These are phyloP conservation scores for Ophiodon elongatus DNA, from an alignment of 2,113 vertebrate species.

Conservation along the genomic window DNA sequence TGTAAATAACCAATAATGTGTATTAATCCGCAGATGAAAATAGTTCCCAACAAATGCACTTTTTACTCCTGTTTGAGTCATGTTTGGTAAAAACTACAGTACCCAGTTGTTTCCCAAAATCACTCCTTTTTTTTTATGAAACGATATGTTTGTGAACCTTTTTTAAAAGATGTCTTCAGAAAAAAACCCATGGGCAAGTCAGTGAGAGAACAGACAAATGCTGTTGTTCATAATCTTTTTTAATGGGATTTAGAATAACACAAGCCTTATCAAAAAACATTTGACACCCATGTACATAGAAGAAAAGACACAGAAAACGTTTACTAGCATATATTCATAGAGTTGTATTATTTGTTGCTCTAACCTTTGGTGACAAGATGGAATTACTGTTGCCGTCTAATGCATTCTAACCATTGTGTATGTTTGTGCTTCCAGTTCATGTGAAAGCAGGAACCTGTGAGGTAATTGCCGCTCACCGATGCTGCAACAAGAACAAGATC, in stretches of 20 bases:
- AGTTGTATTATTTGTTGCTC: not conserved
- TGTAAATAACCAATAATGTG: not conserved
- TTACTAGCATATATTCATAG: not conserved
- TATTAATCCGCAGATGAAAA: not conserved
- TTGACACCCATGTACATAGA: no score
- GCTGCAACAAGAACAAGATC: conserved; percentile 97
- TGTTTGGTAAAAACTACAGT: not conserved
- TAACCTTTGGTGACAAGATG: not conserved
- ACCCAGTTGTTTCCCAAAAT: not conserved
- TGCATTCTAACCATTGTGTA: conserved; percentile 22
- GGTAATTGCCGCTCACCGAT: conserved; percentile 95
- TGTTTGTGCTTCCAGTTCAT: conserved; percentile 84
- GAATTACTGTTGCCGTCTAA: not conserved
- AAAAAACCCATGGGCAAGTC: not conserved
- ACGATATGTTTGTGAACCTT: not conserved
- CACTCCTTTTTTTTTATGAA: not conserved
- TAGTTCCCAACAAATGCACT: not conserved
- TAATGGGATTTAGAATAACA: not conserved
- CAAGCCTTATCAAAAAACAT: not conserved
- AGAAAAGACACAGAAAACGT: not conserved
- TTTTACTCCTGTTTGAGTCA: not conserved
- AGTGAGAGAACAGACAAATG: not conserved
- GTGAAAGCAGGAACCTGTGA: conserved; percentile 95
- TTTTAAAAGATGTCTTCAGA: not conserved
- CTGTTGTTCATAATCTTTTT: not conserved